These are phyloP conservation scores for Rhinichthys klamathensis DNA, from an alignment of 2,113 vertebrate genomes.

Conservation along the genomic window DNA sequence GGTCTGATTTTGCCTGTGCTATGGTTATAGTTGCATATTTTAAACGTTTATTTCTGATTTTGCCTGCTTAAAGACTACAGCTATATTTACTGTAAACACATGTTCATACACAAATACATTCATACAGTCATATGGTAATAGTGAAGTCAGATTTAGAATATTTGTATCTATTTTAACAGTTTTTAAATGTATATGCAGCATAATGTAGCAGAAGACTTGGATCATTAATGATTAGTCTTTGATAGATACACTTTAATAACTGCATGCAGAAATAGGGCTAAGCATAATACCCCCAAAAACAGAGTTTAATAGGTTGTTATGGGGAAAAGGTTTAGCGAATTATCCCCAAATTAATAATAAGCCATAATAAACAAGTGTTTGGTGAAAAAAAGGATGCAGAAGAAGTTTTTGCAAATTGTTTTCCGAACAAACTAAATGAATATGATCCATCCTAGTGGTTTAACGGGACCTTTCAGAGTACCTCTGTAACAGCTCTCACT, in stretches of 20 bases:
- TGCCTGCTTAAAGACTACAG: not conserved
- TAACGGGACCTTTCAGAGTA: constrained; percentile 41
- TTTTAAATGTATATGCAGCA: not conserved
- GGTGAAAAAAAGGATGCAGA: not conserved
- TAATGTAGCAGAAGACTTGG: not conserved
- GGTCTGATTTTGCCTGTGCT: not conserved
- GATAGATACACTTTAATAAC: not conserved
- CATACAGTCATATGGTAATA: not conserved
- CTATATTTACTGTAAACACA: not conserved
- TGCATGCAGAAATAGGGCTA: not conserved
- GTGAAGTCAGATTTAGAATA: not conserved
- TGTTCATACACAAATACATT: no score
- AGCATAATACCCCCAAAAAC: not conserved
- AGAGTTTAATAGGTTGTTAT: not conserved
- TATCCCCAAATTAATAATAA: not conserved
- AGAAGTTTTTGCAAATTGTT: constrained; percentile 19
- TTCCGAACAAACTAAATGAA: constrained; percentile 29
- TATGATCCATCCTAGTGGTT: constrained; percentile 34
- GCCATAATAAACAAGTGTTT: not conserved
- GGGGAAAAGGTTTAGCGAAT: not conserved
- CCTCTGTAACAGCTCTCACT: constrained; percentile 35
- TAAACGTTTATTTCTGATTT: not conserved
- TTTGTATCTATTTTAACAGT: not conserved
- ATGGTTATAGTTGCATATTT: not conserved
- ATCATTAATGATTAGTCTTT: not conserved